These are phyloP conservation scores for Ctenicera cuprea DNA, from an alignment of 2,888 invertebrate genomes.

Conservation along the genomic window DNA sequence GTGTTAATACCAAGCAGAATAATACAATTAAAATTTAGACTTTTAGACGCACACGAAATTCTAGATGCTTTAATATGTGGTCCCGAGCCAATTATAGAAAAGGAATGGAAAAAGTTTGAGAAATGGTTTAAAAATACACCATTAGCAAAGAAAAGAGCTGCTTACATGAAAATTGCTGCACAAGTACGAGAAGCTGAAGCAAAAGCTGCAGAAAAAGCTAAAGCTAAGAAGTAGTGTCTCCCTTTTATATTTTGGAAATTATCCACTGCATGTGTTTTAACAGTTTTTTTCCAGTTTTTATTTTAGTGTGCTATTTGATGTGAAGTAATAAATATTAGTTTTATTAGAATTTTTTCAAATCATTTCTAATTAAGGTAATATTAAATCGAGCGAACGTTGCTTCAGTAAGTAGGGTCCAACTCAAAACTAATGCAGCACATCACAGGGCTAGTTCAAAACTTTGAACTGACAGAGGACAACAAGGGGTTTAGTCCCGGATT, in stretches of 20 bases:
- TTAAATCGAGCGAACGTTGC: background rate
- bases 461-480: conserved; percentile 32
- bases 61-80: conserved; percentile 70
- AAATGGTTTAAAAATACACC: conserved; percentile 73
- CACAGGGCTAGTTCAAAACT: conserved; percentile 28
- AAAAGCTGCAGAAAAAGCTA: conserved; percentile 63
- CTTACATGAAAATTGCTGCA: conserved; percentile 66
- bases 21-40: conserved; percentile 74
- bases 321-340: background rate
- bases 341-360: background rate
- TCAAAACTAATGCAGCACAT: conserved; percentile 23
- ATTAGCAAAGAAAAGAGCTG: conserved; percentile 65
- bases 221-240: conserved; percentile 60
- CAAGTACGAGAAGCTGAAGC: conserved; percentile 60
- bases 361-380: background rate
- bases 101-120: conserved; percentile 73
- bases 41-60: conserved; percentile 75
- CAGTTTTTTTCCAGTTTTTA: background rate
- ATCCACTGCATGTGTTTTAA: conserved; percentile 12
- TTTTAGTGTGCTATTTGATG: background rate
- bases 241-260: conserved; percentile 1
- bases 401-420: conserved; percentile 8
- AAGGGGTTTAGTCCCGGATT: conserved; percentile 38
- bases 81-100: conserved; percentile 69
- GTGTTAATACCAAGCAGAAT: conserved; percentile 74